phyloP scores from a whole-genome alignment of 2,797 vertebrate genomes.

The Chromis chromis region DNA sequence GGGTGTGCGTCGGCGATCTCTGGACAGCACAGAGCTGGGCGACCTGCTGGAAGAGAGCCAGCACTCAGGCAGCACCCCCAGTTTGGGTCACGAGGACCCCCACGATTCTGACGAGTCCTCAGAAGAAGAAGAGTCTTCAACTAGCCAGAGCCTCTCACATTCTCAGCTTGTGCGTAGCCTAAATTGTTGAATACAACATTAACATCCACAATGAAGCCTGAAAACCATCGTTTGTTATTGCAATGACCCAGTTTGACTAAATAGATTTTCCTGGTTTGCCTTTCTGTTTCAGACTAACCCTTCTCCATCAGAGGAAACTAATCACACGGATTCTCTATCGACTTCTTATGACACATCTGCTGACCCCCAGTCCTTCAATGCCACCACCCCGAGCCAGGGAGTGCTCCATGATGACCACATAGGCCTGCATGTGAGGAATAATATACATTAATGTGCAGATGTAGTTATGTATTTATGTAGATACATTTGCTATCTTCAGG shows the following conservation, averaged over 20 bases:
- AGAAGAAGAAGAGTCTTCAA: constrained; percentile 92
- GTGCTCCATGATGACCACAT: constrained; percentile 64
- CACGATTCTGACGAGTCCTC: constrained; percentile 96
- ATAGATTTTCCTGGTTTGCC: constrained; percentile 15
- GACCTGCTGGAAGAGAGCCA: constrained; percentile 94
- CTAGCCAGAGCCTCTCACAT: constrained; percentile 95
- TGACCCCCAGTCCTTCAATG: constrained; percentile 87
- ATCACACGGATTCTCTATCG: constrained; percentile 91
- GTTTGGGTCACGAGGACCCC: constrained; percentile 90
- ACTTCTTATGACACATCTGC: constrained; percentile 90
- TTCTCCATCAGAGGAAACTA: constrained; percentile 95
- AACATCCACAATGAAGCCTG: constrained; percentile 4
- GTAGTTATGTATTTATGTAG: background rate
- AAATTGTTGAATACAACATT: background rate
- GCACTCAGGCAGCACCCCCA: constrained; percentile 94
- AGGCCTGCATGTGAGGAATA: constrained; percentile 66
- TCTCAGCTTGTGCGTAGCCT: constrained; percentile 84
- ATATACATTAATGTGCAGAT: background rate
- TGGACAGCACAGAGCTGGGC: constrained; percentile 97
- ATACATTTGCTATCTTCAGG: background rate
- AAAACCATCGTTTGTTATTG: background rate
- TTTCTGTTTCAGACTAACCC: constrained; percentile 90
- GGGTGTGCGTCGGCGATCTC: constrained; percentile 95
- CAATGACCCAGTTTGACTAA: background rate
- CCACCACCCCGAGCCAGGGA: constrained; percentile 88